Evolutionary conservation across 2,113 vertebrate genomes (phyloP).

Genomic region (Perca schrenkii): DNA sequence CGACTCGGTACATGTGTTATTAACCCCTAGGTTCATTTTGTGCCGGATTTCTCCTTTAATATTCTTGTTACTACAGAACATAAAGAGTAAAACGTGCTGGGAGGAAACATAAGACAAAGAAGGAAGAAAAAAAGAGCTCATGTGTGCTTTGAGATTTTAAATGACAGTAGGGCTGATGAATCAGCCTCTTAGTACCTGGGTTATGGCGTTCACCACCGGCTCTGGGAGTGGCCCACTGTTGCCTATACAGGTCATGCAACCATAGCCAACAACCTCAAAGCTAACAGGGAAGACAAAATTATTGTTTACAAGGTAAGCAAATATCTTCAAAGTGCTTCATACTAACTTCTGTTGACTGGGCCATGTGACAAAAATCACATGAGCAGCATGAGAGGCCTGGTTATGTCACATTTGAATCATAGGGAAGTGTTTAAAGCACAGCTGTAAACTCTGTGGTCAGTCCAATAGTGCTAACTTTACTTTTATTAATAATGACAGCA

Average conservation of each 20-base stretch:
- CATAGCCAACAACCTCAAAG: slow-evolving; percentile 98
- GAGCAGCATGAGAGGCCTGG: background rate
- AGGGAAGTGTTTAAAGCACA: too few species aligned
- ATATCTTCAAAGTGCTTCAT: background rate
- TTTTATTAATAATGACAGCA: background rate
- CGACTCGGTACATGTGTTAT: too few species aligned
- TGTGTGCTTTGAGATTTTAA: background rate
- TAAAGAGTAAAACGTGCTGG: background rate
- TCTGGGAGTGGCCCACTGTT: slow-evolving; percentile 97
- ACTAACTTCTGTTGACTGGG: background rate
- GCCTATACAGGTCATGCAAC: slow-evolving; percentile 99
- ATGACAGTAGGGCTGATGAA: background rate
- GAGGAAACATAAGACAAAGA: too few species aligned
- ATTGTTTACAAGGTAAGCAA: background rate
- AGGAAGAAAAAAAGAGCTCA: background rate
- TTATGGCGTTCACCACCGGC: slow-evolving; percentile 93
- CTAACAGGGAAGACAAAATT: slow-evolving; percentile 73
- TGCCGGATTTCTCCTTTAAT: background rate
- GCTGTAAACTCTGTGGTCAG: too few species aligned
- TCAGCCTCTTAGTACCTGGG: slow-evolving; percentile 84
- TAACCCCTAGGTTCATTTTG: too few species aligned
- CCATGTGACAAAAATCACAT: background rate
- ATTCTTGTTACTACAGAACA: background rate
- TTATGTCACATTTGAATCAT: background rate
- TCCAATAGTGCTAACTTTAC: too few species aligned